A percentile compares a stretch with the other conserved stretches of the same genome.
phyloP scores from a whole-genome alignment of 2,113 vertebrate species.

The Grallaria varia region DNA sequence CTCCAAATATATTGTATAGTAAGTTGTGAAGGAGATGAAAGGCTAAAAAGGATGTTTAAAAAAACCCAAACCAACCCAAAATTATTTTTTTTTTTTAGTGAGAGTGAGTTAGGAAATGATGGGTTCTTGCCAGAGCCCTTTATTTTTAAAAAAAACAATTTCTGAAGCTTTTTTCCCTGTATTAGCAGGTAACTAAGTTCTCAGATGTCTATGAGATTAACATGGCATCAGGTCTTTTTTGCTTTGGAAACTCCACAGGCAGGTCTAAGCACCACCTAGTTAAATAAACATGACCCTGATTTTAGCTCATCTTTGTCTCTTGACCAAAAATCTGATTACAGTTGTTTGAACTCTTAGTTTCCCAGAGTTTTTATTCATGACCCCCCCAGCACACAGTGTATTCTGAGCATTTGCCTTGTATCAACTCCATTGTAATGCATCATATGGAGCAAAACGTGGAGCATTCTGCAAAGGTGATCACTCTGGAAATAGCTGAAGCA shows the following conservation, averaged over 20 bases:
- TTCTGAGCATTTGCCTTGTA: no score
- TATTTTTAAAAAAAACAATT: not conserved
- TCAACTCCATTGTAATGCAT: not conserved
- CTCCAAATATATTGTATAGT: not conserved
- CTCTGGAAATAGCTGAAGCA: not conserved
- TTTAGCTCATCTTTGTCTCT: not conserved
- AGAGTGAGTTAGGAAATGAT: not conserved
- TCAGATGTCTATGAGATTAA: not conserved
- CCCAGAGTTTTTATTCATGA: not conserved
- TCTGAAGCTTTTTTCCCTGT: not conserved
- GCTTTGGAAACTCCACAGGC: not conserved
- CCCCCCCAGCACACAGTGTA: not conserved
- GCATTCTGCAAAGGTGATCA: rapidly evolving
- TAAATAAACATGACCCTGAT: not conserved
- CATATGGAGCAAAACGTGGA: rapidly evolving
- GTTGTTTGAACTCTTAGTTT: not conserved
- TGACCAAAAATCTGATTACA: not conserved
- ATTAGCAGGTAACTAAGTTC: not conserved
- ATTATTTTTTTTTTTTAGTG: not conserved
- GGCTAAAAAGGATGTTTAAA: not conserved
- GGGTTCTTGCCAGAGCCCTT: not conserved
- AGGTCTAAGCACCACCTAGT: not conserved
- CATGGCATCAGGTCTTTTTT: not conserved
- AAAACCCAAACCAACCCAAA: no score
- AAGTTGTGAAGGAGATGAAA: not conserved